These are phyloP conservation scores for Thereuonema tuberculata DNA, from an alignment of 1,140 invertebrate species.

Conservation along the genomic window DNA sequence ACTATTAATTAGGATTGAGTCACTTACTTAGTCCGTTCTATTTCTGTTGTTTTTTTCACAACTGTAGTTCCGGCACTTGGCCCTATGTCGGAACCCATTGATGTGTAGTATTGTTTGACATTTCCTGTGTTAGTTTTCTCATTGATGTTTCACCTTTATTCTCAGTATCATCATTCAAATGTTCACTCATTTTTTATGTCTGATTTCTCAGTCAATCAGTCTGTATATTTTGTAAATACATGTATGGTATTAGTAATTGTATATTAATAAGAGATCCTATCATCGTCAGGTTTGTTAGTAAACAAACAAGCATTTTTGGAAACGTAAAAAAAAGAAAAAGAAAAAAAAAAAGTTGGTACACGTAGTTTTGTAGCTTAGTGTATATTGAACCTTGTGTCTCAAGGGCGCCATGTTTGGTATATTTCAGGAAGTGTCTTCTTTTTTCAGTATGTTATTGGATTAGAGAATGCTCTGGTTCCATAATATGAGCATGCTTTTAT, in stretches of 20 bases:
- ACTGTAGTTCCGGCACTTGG: no score
- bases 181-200: slow-evolving; percentile 6
- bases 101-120: no score
- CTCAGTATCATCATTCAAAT: background rate
- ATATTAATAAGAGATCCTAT: slow-evolving; percentile 11
- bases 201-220: slow-evolving; percentile 8
- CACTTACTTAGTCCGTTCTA: no score
- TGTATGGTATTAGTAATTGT: slow-evolving; percentile 19
- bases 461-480: background rate
- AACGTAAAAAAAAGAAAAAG: no score
- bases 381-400: background rate
- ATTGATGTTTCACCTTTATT: background rate
- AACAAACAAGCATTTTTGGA: background rate
- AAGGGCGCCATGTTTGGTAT: background rate
- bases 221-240: slow-evolving; percentile 21
- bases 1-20: no score
- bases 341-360: slow-evolving; percentile 1
- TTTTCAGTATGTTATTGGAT: background rate
- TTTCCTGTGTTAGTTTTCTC: no score
- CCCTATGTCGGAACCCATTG: no score
- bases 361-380: background rate
- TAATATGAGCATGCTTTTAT: background rate
- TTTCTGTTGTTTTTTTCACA: no score
- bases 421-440: background rate
- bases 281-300: slow-evolving; percentile 8